Conservation (phyloP, 1,140 invertebrate genomes). For the Diachasmimorpha longicaudata region DNA sequence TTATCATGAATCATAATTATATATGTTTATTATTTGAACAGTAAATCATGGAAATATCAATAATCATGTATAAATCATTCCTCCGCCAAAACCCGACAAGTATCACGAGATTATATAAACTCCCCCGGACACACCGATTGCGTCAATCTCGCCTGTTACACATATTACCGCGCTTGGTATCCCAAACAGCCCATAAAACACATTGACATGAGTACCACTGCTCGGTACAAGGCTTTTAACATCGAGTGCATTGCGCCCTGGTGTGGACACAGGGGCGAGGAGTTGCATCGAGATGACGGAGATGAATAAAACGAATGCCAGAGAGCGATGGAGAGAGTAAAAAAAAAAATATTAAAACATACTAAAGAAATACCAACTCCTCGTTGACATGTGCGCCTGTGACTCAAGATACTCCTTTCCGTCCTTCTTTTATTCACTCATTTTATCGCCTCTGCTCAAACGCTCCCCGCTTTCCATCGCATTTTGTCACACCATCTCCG, state of each 20-base stretch:
- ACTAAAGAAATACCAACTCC: conserved; percentile 7
- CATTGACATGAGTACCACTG: conserved; percentile 47
- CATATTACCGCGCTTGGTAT: background rate
- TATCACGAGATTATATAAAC: background rate
- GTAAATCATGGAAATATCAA: background rate
- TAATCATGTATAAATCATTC: background rate
- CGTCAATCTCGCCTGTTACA: conserved; percentile 13
- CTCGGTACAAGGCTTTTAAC: conserved; percentile 44
- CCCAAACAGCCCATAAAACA: background rate
- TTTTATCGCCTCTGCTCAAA: background rate
- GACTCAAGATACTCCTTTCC: conserved; percentile 7
- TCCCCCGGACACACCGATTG: background rate
- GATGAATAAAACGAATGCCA: background rate
- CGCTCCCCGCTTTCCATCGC: background rate
- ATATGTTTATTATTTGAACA: background rate
- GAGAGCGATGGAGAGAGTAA: background rate
- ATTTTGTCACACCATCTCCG: conserved; percentile 6
- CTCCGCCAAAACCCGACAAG: background rate
- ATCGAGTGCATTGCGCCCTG: conserved; percentile 49
- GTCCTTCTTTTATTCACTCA: conserved; percentile 16
- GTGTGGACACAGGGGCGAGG: background rate
- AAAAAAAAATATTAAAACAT: background rate
- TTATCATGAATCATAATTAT: background rate
- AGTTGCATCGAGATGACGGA: background rate
- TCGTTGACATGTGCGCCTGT: conserved; percentile 14